A percentile compares a stretch with the other conserved stretches of the same genome.
phyloP scores from a whole-genome alignment of 2,888 invertebrate genomes.

The Megamerina dolium region DNA sequence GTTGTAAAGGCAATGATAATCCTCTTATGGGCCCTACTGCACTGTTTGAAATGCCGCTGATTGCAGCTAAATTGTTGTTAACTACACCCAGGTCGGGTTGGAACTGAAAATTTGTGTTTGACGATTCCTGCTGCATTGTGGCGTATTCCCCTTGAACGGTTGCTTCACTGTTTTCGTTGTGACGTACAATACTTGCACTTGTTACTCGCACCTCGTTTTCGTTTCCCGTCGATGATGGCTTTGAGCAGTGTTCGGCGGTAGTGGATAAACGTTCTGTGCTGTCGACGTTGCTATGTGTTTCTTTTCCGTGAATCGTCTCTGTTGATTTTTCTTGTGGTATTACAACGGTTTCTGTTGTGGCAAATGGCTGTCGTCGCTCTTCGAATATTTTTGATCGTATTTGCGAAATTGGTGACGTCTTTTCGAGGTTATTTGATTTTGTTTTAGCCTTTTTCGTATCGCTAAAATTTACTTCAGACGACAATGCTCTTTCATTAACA shows the following conservation, averaged over 20 bases:
- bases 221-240: too few relatives aligned
- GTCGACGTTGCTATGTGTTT: too few relatives aligned
- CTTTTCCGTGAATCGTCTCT: too few relatives aligned
- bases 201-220: conserved; percentile 26
- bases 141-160: conserved; percentile 18
- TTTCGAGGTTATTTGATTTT: conserved; percentile 1
- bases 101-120: conserved; percentile 48
- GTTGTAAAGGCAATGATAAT: conserved; percentile 23
- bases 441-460: neutral
- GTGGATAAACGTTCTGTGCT: too few relatives aligned
- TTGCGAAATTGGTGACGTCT: too few relatives aligned
- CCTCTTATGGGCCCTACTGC: conserved; percentile 21
- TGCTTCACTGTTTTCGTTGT: conserved; percentile 7
- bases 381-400: too few relatives aligned
- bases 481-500: conserved; percentile 8
- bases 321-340: too few relatives aligned
- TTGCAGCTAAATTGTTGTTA: conserved; percentile 34
- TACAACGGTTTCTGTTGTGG: too few relatives aligned
- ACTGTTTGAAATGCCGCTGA: conserved; percentile 22
- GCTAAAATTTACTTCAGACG: neutral
- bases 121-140: conserved; percentile 49
- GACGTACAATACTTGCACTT: conserved; percentile 11
- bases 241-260: too few relatives aligned
- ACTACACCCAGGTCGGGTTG: conserved; percentile 48
- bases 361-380: too few relatives aligned